Base-by-base conservation (phyloP, 2,888 invertebrate genomes). In the Xiphydria camelus region DNA sequence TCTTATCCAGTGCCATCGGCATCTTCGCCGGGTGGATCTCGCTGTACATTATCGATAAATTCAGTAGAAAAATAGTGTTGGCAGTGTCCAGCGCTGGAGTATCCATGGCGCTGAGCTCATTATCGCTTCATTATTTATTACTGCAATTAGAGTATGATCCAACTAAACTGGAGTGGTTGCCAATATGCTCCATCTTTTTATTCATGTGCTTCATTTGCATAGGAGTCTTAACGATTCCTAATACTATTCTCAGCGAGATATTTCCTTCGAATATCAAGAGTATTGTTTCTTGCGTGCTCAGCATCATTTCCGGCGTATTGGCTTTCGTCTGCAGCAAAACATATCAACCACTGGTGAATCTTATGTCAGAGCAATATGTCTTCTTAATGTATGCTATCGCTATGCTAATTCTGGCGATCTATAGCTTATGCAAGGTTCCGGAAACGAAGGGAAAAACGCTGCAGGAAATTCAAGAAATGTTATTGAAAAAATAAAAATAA, bases 361-460 rank as follows among this genome's bases (percentile, higher is more conserved):
- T 49, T 1, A 12, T 68, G 1, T 38, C 47, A 2, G 56, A 59
- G 3, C 50, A 55, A 22, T 63, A 57, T 18, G 39, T 65, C 0
- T 72, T 65, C 31, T 57, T 57, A 33, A 25, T 59, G 0, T 70
- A 70, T 40, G 56, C 58, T 0, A 1, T 53, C 1, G 18, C 64
- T 9, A 43, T 66, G 42, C 3, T 62, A 0, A 15, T 59, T 0
- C 54, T 59, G 1, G 25, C 62, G 2, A 42, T 62, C 0, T 64
- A 55, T 14, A 53, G 57, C 4, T 9, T 59, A 0, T 20, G 50
- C 10, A 59, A 40, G 10, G 19, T 73, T 9, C 70, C 69, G 1
- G 73, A 73, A 43, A 74, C 73, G 1, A 73, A 69, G 41, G 67
- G 68, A 2, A 63, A 71, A 41, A 52, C 67, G 0, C 49, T 73